Base-by-base conservation (phyloP, 1,140 invertebrate species). In the Heliconius hewitsoni region DNA sequence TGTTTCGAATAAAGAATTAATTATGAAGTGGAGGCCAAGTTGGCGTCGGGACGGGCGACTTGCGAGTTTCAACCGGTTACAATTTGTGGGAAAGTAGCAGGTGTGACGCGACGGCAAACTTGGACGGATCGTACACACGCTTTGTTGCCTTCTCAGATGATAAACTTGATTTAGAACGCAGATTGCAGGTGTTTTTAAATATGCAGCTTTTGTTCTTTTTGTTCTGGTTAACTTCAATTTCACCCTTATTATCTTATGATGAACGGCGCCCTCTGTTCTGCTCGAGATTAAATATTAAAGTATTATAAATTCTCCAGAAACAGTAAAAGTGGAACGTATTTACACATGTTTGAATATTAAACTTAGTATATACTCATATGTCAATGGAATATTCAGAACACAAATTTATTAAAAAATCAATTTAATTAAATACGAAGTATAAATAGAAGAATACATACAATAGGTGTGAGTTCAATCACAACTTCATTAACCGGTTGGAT, bases 1-100 rank as follows among this genome's bases (percentile, higher is more conserved):
- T 92, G 90, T 90, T 92, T 91, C 88, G 90, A 94, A 92, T 94
- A 91, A 94, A 94, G 93, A 94, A 94, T 94, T 94, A 94, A 94
- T 94, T 93, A 94, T 93, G 91, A 93, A 92, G 90, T 88, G 85
- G 88, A 90, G 90, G 86, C 82, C 86, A 93, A 93, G 88, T 92
- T 94, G 82, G 89, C 84, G 85, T 78, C 79, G 81, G 86, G 79
- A 83, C 83, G 86, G 88, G 76, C 86, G 87, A 91, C 85, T 92
- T 90, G 90, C 83, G 85, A 92, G 86, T 90, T 90, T 85, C 80
- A 90, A 88, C 87, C 85, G 87, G 91, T 90, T 90, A 93, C 92
- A 91, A 91, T 91, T 92, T 93, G 92, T 93, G 92, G 92, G 92
- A 94, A 88, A 86, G 89, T 82, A 89, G 87, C 92, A 94, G 92